These are phyloP conservation scores for Nephrocerus scutellatus DNA, from an alignment of 2,888 invertebrate species.

Conservation along the genomic window DNA sequence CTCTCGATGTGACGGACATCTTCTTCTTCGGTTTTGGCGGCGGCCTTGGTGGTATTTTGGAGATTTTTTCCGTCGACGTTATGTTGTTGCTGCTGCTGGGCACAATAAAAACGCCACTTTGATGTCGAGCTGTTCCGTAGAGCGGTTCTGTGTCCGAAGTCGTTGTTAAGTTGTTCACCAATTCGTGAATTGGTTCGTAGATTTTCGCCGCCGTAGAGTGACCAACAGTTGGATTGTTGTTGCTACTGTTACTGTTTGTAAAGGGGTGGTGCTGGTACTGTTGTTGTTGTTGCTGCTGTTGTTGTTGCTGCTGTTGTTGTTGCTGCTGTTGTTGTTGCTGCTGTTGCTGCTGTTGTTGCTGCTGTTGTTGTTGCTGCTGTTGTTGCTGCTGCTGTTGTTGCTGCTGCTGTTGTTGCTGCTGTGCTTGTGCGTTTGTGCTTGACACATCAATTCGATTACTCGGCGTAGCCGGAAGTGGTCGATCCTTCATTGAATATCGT, in stretches of 20 bases:
- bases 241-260: slow-evolving; percentile 34
- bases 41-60: slow-evolving; percentile 74
- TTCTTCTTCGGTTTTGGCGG: slow-evolving; percentile 80
- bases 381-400: slow-evolving; percentile 18
- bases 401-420: slow-evolving; percentile 49
- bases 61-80: slow-evolving; percentile 30
- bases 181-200: slow-evolving; percentile 45
- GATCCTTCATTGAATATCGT: slow-evolving; percentile 56
- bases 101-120: slow-evolving; percentile 38
- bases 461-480: slow-evolving; percentile 61
- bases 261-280: slow-evolving; percentile 25
- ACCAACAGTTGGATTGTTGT: slow-evolving; percentile 11
- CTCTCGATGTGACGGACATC: slow-evolving; percentile 51
- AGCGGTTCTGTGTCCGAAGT: slow-evolving; percentile 43
- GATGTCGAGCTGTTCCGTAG: slow-evolving; percentile 37
- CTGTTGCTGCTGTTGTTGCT: slow-evolving; percentile 31
- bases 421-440: slow-evolving; percentile 29
- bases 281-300: slow-evolving; percentile 20
- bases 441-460: slow-evolving; percentile 35
- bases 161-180: slow-evolving; percentile 32
- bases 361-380: slow-evolving; percentile 26
- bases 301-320: slow-evolving; percentile 42
- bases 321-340: slow-evolving; percentile 39
- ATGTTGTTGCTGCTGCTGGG: slow-evolving; percentile 27
- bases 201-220: slow-evolving; percentile 33